phyloP scores from a whole-genome alignment of 2,797 vertebrate genomes.

The Melanotaenia pygmaea region DNA sequence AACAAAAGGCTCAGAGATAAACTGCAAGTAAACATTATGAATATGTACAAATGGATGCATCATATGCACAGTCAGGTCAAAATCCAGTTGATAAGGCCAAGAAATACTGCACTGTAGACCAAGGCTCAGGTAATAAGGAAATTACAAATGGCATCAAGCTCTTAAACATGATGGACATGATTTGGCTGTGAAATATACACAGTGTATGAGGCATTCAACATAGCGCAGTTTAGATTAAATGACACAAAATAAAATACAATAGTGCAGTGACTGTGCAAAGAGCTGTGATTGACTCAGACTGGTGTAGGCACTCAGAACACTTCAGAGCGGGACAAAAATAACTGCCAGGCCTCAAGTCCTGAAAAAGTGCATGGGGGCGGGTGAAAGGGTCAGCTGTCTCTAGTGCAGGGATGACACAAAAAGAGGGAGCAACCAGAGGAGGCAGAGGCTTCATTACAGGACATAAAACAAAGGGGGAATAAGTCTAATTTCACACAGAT shows the following conservation, averaged over 20 bases:
- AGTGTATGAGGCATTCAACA: background rate
- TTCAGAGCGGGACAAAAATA: slow-evolving; percentile 79
- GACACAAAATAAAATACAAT: slow-evolving; percentile 18
- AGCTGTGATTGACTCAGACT: slow-evolving; percentile 81
- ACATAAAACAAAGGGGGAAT: slow-evolving; percentile 21
- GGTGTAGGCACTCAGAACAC: slow-evolving; percentile 72
- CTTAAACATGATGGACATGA: background rate
- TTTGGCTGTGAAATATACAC: background rate
- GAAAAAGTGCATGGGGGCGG: slow-evolving; percentile 73
- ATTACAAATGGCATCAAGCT: background rate
- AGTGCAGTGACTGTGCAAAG: slow-evolving; percentile 53
- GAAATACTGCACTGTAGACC: background rate
- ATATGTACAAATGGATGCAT: background rate
- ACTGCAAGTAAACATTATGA: background rate
- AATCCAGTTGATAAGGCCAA: slow-evolving; percentile 4
- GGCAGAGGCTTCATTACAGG: slow-evolving; percentile 19
- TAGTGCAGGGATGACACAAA: slow-evolving; percentile 61
- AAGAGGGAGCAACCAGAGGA: slow-evolving; percentile 31
- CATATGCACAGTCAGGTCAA: slow-evolving; percentile 10
- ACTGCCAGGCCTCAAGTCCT: slow-evolving; percentile 70
- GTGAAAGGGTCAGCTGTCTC: slow-evolving; percentile 88
- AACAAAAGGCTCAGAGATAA: background rate
- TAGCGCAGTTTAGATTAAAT: background rate
- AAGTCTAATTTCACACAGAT: slow-evolving; percentile 9
- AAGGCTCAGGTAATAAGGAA: slow-evolving; percentile 8